phyloP scores from a whole-genome alignment of 2,113 vertebrate species.

The Phalacrocorax aristotelis region DNA sequence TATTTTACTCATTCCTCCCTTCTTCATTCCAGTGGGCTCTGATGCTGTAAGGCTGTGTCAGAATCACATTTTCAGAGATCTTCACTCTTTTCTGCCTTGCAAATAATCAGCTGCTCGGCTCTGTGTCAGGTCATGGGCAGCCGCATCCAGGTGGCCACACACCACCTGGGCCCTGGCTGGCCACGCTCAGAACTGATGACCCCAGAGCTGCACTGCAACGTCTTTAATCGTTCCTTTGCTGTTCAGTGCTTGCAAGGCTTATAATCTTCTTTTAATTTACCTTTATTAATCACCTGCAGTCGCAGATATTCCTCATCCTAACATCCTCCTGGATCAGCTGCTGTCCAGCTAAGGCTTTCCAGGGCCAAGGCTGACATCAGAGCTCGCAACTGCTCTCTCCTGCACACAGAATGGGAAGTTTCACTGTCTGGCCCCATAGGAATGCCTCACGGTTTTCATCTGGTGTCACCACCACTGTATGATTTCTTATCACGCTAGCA shows the following conservation, averaged over 20 bases:
- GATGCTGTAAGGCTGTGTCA: background rate
- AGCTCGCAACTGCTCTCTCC: background rate
- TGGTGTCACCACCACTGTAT: background rate
- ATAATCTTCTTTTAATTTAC: background rate
- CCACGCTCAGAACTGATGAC: background rate
- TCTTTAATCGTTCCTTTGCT: background rate
- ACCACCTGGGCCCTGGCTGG: background rate
- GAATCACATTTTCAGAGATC: background rate
- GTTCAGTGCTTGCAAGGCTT: background rate
- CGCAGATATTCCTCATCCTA: background rate
- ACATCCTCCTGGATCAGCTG: background rate
- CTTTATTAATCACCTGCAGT: background rate
- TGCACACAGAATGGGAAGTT: background rate
- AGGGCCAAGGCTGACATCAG: accelerated
- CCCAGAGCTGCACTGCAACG: background rate
- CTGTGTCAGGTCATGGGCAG: background rate
- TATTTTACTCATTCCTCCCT: background rate
- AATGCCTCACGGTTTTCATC: background rate
- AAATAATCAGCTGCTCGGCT: background rate
- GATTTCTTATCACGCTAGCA: background rate
- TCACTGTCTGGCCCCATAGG: background rate
- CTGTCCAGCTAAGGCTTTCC: background rate
- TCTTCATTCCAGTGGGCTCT: background rate
- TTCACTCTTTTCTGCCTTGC: background rate
- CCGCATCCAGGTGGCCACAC: accelerated